phyloP scores from a whole-genome alignment of 2,888 invertebrate species.

The Hecatera dysodea region DNA sequence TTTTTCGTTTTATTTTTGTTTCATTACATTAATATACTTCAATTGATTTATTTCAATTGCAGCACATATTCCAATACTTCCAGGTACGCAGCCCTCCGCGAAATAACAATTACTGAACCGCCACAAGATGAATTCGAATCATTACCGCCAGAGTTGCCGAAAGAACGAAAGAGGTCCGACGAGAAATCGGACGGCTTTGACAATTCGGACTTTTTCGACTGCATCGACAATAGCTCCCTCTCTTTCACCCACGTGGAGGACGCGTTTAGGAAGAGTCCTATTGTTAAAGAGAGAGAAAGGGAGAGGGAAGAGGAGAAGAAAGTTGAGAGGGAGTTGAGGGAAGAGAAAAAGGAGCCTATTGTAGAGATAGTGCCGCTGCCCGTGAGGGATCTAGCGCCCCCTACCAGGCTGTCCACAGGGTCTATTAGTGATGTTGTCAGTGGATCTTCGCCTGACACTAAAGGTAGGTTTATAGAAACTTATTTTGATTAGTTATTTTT shows the following conservation, averaged over 20 bases:
- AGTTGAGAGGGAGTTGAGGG: slow-evolving; percentile 57
- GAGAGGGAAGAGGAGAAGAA: slow-evolving; percentile 82
- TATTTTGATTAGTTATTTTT: not conserved
- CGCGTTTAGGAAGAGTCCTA: slow-evolving; percentile 88
- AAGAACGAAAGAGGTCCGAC: slow-evolving; percentile 88
- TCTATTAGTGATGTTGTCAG: slow-evolving; percentile 92
- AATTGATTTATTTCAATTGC: slow-evolving; percentile 39
- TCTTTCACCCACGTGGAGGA: slow-evolving; percentile 89
- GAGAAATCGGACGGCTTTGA: slow-evolving; percentile 90
- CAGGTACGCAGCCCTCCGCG: slow-evolving; percentile 94
- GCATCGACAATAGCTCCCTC: slow-evolving; percentile 89
- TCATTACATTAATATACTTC: slow-evolving; percentile 22
- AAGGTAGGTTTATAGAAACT: slow-evolving; percentile 74
- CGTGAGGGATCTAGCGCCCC: slow-evolving; percentile 77
- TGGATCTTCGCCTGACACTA: slow-evolving; percentile 92
- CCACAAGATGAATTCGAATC: slow-evolving; percentile 90
- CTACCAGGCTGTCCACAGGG: slow-evolving; percentile 91
- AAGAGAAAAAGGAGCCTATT: slow-evolving; percentile 73
- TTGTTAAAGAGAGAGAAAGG: slow-evolving; percentile 83
- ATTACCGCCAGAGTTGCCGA: slow-evolving; percentile 86
- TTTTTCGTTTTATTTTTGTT: slow-evolving; percentile 12
- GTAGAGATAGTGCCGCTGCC: slow-evolving; percentile 70
- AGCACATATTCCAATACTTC: slow-evolving; percentile 27
- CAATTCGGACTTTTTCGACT: slow-evolving; percentile 89
- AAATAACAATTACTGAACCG: slow-evolving; percentile 93